These are phyloP conservation scores for Rhyacophila evoluta DNA, from an alignment of 2,888 invertebrate species.

Conservation along the genomic window DNA sequence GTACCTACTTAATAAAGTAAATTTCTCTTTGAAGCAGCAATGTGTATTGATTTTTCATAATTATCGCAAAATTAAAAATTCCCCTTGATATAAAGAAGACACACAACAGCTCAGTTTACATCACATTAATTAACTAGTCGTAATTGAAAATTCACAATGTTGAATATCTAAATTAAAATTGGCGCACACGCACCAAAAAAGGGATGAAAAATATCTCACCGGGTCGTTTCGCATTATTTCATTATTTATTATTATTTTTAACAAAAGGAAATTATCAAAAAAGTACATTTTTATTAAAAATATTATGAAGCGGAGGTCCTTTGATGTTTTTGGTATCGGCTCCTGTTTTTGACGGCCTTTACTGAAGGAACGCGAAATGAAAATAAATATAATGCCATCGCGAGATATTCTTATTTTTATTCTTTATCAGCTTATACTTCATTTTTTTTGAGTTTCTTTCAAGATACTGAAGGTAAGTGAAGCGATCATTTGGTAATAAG, in stretches of 20 bases:
- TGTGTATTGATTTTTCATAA: background rate
- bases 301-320: background rate
- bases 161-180: background rate
- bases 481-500: background rate
- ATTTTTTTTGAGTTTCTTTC: background rate
- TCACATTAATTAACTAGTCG: background rate
- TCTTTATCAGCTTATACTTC: background rate
- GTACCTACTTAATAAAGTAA: too few relatives aligned
- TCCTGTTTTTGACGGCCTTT: slow-evolving; percentile 18
- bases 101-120: background rate
- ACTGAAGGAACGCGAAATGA: background rate
- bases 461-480: background rate
- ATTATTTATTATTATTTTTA: background rate
- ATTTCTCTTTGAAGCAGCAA: background rate
- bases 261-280: background rate
- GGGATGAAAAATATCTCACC: background rate
- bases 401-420: background rate
- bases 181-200: background rate
- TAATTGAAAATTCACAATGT: background rate
- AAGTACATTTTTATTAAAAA: slow-evolving; percentile 10
- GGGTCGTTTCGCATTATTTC: background rate
- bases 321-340: background rate
- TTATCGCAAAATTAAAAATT: background rate
- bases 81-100: background rate
- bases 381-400: background rate